phyloP scores from a whole-genome alignment of 2,888 invertebrate species.

The Microctonus hyperodae region DNA sequence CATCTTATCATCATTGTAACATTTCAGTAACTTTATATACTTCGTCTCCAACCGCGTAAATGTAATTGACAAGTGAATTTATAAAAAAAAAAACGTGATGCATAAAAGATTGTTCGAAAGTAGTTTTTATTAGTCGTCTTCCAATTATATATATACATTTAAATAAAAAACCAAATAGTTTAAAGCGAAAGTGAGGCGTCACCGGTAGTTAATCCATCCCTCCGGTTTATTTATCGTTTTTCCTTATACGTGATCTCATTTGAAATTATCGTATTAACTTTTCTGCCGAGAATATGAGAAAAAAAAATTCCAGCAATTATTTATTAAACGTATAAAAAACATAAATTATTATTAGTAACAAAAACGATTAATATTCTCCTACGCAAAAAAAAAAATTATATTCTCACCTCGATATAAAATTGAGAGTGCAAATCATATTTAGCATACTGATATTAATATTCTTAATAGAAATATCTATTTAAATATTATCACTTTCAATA shows the following conservation, averaged over 20 bases:
- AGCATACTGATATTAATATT: constrained; percentile 31
- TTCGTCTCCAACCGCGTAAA: constrained; percentile 31
- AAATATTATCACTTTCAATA: constrained; percentile 48
- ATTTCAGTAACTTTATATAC: constrained; percentile 15
- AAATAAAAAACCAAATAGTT: constrained; percentile 29
- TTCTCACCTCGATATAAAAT: neutral
- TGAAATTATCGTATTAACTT: neutral
- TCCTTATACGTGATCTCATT: constrained; percentile 16
- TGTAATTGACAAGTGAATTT: constrained; percentile 45
- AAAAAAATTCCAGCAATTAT: neutral
- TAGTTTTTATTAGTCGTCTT: constrained; percentile 25
- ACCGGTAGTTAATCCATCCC: constrained; percentile 28
- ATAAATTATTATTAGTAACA: neutral
- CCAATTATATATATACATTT: neutral
- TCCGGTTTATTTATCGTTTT: constrained; percentile 18
- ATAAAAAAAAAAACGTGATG: constrained; percentile 37
- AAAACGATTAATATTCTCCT: neutral
- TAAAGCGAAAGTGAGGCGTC: constrained; percentile 49
- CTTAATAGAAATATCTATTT: constrained; percentile 32
- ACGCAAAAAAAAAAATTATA: neutral
- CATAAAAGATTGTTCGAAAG: constrained; percentile 15
- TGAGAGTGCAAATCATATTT: constrained; percentile 27
- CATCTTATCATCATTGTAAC: neutral
- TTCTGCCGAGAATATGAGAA: neutral
- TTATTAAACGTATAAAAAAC: neutral